Conservation (phyloP, 2,797 vertebrate genomes). For the Rhinophrynus dorsalis region DNA sequence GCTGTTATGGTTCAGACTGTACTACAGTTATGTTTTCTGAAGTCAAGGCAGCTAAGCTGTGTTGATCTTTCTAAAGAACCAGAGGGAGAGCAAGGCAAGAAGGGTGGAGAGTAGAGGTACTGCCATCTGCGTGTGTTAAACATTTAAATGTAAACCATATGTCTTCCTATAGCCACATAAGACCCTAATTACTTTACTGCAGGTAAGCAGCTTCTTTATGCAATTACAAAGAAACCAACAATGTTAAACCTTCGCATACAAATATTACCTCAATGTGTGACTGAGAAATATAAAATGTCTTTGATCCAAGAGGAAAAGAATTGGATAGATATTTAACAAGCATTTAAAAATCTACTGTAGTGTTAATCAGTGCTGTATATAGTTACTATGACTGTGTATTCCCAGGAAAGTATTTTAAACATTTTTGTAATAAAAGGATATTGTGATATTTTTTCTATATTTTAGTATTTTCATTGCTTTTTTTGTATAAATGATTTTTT, state of each 20-base stretch:
- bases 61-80: constrained; percentile 32
- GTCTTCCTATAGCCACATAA: constrained; percentile 62
- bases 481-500: constrained; percentile 90
- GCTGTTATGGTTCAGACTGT: neutral
- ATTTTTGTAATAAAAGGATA: constrained; percentile 60
- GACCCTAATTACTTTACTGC: constrained; percentile 66
- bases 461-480: constrained; percentile 82
- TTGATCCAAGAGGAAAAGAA: constrained; percentile 71
- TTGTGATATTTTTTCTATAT: constrained; percentile 68
- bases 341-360: constrained; percentile 82
- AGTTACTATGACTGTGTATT: constrained; percentile 54
- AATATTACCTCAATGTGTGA: constrained; percentile 99
- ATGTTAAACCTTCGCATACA: constrained; percentile 85
- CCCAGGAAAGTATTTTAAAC: constrained; percentile 47
- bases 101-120: constrained; percentile 50
- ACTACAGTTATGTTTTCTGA: constrained; percentile 28
- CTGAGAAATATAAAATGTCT: constrained; percentile 77
- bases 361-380: constrained; percentile 91
- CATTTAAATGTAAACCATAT: constrained; percentile 54
- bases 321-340: constrained; percentile 78
- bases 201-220: constrained; percentile 61
- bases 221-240: constrained; percentile 48
- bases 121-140: constrained; percentile 54
- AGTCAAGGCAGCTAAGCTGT: constrained; percentile 34
- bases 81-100: constrained; percentile 53